Conservation (phyloP, 1,140 invertebrate genomes). For the Heliconius melpomene region DNA sequence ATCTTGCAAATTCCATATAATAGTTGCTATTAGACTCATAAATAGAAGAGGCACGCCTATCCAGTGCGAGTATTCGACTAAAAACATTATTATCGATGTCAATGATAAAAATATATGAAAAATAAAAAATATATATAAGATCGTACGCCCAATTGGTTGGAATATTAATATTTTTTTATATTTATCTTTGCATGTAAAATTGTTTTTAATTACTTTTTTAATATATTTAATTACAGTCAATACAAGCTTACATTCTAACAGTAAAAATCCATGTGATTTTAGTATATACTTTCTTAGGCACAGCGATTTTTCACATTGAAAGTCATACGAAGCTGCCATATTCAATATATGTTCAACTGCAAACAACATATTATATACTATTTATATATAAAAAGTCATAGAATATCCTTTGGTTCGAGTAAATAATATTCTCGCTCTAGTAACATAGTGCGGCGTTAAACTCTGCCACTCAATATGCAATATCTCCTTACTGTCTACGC, state of each 20-base stretch:
- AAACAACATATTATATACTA: conserved; percentile 20
- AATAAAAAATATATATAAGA: no score
- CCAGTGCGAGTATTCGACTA: conserved; percentile 54
- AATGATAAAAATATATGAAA: no score
- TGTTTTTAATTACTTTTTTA: no score
- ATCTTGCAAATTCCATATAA: conserved; percentile 86
- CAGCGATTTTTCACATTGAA: conserved; percentile 45
- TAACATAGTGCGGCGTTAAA: no score
- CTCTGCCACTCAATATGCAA: no score
- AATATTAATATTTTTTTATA: no score
- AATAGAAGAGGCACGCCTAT: conserved; percentile 57
- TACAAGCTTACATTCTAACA: conserved; percentile 51
- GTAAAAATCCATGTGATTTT: conserved; percentile 60
- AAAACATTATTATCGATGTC: not conserved
- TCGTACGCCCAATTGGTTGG: no score
- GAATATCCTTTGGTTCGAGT: no score
- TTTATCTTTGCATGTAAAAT: no score
- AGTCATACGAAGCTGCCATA: conserved; percentile 44
- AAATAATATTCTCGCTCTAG: no score
- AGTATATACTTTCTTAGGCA: conserved; percentile 52
- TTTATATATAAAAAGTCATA: no score
- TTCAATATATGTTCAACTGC: conserved; percentile 63
- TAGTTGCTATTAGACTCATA: conserved; percentile 83
- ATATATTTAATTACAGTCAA: not conserved
- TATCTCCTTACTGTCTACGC: no score